Evolutionary conservation across 2,888 invertebrate species (phyloP), one percentile per base, ranked within the genome.

Genomic region (Caenorhabditis sp.): DNA sequence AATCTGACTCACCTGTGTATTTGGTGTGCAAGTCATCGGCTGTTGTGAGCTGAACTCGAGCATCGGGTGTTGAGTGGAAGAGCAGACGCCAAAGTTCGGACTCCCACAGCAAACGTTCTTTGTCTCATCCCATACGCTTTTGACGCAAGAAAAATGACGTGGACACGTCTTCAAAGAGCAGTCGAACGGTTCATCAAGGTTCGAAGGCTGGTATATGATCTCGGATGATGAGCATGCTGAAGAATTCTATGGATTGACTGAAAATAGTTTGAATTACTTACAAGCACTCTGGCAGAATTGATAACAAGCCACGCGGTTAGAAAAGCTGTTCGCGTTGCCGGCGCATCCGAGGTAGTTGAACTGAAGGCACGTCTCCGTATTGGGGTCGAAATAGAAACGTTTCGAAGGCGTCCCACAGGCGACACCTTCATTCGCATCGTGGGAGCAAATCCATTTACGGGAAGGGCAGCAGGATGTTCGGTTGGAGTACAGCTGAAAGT

Each of bases 211-310:
- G 55, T 85, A 85, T 15, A 83, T 72, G 11, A 86, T 78, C 70
- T 86, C 86, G 0, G 84, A 82, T 22, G 83, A 76, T 7, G 86
- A 80, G 59, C 86, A 86, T 1, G 85, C 85, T 83, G 68, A 39
- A 81, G 17, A 9, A 59, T 24, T 27, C 20, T 15, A 9, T 27
- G 7, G 5, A 27, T 53, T 22, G 7, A 30, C 9, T 9, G n/a
- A 37, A 37, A 13, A 3, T 37, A 37, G 37, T 3, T 26, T 8
- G 15, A 27, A 26, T 55, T 11, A 45, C 76, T 61, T 1, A 85
- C 85, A 82, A 27, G 86, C 85, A 53, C 85, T 82, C 27, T 83
- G 78, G 66, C 86, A 86, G 46, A 83, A 83, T 43, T 84, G 81
- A 50, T 75, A 80, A 53, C 86, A 86, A 1, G 83, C 82, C 7